Base-by-base conservation (phyloP, 2,113 vertebrate species). In the Solea solea region DNA sequence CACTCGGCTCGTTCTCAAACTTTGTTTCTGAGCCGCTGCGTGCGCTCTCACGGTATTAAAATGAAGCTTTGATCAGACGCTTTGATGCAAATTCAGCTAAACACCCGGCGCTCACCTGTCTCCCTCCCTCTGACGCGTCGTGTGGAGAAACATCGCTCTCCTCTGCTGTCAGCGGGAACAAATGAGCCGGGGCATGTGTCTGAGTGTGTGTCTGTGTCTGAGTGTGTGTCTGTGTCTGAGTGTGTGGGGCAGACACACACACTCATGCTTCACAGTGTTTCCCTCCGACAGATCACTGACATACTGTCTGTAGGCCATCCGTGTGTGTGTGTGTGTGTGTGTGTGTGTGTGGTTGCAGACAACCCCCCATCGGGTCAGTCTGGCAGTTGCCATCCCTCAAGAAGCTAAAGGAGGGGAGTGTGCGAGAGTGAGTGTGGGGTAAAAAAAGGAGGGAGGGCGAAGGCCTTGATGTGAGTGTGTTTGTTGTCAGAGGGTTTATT, bases 231-330 rank as follows among this genome's bases (percentile, higher is more conserved):
- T 61, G 75, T 13, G 16, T 49, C 21, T 21, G 21, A 21, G 64
- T 81, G 54, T 42, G 64, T 74, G 46, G 44, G 75, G 61, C 71
- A 71, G 80, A 85, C 75, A 81, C n/a, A n/a, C n/a, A n/a, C n/a
- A n/a, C n/a, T n/a, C n/a, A n/a, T n/a, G n/a, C n/a, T n/a, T n/a
- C n/a, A n/a, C 87, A 68, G 83, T 65, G 86, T 84, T 89, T 86
- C 74, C 83, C 82, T 72, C 74, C 86, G 89, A 87, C 89, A 88
- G 83, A 91, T 90, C 83, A 80, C 90, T 88, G 89, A 89, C 89
- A 83, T 25, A 57, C 59, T 41, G 82, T 84, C 81, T 87, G 78
- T 78, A 81, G 86, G 80, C 83, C 73, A 62, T 81, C 50, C 66
- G 53, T 49, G 67, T 54, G 60, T 77, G 53, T 71, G 1, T 63